Percentiles rank a stretch among this genome's conserved stretches.
Evolutionary conservation across 1,140 invertebrate species (phyloP).

Genomic region (Lepidurus couesii): DNA sequence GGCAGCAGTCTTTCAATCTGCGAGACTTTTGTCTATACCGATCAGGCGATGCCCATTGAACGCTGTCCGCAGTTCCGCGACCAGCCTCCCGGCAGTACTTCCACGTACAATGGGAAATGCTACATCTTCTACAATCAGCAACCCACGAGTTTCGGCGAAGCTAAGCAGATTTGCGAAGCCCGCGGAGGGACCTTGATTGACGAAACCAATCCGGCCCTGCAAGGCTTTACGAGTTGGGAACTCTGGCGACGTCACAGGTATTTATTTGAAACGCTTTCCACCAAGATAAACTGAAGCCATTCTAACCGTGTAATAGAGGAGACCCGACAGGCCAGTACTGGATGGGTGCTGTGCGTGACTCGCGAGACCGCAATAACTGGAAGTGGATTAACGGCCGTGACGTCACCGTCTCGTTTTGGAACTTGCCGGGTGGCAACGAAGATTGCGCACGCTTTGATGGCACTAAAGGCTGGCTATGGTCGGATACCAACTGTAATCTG

Average conservation of each 20-base stretch:
- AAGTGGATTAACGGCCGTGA: constrained; percentile 82
- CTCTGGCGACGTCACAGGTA: constrained; percentile 80
- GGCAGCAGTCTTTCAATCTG: constrained; percentile 78
- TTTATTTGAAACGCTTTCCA: background rate
- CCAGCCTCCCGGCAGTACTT: constrained; percentile 82
- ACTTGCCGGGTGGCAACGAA: constrained; percentile 70
- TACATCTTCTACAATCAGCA: constrained; percentile 92
- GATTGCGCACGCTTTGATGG: constrained; percentile 87
- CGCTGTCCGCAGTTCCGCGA: constrained; percentile 86
- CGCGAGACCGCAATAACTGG: constrained; percentile 72
- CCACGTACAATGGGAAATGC: constrained; percentile 92
- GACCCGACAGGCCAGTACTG: constrained; percentile 89
- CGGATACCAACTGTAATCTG: constrained; percentile 80
- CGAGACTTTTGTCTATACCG: constrained; percentile 90
- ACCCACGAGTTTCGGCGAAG: constrained; percentile 71
- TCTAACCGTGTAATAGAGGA: constrained; percentile 52
- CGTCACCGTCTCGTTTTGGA: constrained; percentile 88
- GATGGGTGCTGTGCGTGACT: constrained; percentile 83
- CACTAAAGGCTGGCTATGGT: constrained; percentile 90
- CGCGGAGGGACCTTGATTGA: constrained; percentile 79
- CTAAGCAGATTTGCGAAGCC: constrained; percentile 69
- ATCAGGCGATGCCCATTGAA: constrained; percentile 88
- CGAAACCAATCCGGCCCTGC: constrained; percentile 86
- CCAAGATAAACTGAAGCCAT: too few relatives aligned
- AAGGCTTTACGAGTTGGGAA: constrained; percentile 92